A percentile compares a stretch with the other conserved stretches of the same genome.
Evolutionary conservation across 2,888 invertebrate genomes (phyloP).

Genomic region (Camptogramma bilineatum): DNA sequence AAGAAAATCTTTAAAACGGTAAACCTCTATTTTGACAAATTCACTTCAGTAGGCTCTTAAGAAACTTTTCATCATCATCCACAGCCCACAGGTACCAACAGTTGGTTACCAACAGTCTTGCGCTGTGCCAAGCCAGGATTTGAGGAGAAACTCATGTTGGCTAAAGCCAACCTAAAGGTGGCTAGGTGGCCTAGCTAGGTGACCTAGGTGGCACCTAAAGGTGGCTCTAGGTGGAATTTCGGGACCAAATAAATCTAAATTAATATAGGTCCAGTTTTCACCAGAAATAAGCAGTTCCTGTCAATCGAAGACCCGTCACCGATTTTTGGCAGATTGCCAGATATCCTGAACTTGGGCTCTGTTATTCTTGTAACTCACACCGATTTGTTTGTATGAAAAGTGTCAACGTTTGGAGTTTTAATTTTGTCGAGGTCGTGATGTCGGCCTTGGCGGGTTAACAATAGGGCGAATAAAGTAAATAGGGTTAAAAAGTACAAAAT

Average conservation of each 20-base stretch:
- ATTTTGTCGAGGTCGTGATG: conserved; percentile 17
- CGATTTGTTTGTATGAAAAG: conserved; percentile 50
- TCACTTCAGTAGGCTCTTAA: no score
- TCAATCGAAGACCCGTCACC: conserved; percentile 22
- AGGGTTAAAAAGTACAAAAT: background rate
- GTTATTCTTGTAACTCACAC: conserved; percentile 60
- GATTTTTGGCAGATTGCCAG: conserved; percentile 51
- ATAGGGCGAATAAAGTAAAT: background rate
- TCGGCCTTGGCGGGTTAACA: conserved; percentile 6
- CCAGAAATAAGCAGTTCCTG: conserved; percentile 33
- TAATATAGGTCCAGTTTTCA: background rate
- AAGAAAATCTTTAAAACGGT: no score
- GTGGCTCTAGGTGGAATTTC: background rate
- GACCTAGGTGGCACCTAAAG: no score
- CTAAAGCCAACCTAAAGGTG: no score
- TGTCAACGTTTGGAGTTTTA: conserved; percentile 40
- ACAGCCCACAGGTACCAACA: no score
- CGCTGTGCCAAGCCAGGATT: no score
- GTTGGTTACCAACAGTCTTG: no score
- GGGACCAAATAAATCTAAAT: background rate
- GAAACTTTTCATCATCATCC: no score
- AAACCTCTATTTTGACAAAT: no score
- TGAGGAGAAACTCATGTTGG: no score
- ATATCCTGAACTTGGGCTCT: conserved; percentile 56
- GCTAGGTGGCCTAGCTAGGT: no score